phyloP scores from a whole-genome alignment of 2,888 invertebrate genomes.

The Leptinotarsa rubiginosa region DNA sequence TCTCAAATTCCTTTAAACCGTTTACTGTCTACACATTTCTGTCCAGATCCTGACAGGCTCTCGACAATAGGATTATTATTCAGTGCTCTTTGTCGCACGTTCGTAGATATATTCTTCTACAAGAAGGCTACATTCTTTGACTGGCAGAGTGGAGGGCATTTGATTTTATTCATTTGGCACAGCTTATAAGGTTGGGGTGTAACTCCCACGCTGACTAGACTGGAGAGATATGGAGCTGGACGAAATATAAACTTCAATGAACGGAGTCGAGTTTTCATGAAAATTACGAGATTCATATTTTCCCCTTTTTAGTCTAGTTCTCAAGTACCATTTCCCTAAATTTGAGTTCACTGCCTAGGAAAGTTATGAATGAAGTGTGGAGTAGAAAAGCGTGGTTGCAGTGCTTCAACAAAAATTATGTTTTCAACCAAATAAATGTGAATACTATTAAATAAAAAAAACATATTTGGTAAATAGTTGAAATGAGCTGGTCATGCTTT shows the following conservation, averaged over 20 bases:
- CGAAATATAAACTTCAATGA: conserved; percentile 12
- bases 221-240: neutral
- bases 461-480: too few species aligned
- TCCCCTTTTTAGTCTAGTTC: too few species aligned
- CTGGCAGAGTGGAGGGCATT: neutral
- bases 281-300: neutral
- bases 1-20: neutral
- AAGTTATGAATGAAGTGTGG: too few species aligned
- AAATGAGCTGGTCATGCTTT: too few species aligned
- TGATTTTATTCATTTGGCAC: neutral
- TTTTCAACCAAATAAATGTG: too few species aligned
- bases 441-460: too few species aligned
- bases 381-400: too few species aligned
- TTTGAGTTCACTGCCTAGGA: too few species aligned
- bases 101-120: neutral
- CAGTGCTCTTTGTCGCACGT: neutral
- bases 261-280: neutral
- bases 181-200: neutral
- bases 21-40: conserved; percentile 1
- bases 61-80: conserved; percentile 4
- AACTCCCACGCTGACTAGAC: conserved; percentile 8
- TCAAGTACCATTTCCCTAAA: too few species aligned
- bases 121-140: neutral
- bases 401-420: too few species aligned
- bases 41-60: neutral